Percentiles rank a stretch among this genome's conserved stretches.
These are phyloP conservation scores for Lacerta bilineata DNA, from an alignment of 2,797 vertebrate species.

Conservation along the genomic window DNA sequence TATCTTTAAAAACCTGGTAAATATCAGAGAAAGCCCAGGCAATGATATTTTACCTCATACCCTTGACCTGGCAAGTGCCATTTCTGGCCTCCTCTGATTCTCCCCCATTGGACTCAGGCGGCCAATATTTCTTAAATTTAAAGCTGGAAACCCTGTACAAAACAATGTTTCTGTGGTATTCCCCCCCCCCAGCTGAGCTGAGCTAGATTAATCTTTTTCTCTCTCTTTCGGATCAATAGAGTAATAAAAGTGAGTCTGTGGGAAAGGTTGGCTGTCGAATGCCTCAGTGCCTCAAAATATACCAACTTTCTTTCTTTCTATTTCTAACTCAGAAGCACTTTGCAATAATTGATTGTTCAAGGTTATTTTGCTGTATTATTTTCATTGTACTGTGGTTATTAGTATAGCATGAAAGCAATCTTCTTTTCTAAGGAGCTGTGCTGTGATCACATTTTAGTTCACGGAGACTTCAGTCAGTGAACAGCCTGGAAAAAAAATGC, in stretches of 20 bases:
- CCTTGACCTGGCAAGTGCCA: background rate
- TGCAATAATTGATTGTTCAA: conserved; percentile 4
- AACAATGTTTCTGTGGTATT: background rate
- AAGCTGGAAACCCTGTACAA: background rate
- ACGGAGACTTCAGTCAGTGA: background rate
- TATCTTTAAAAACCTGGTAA: background rate
- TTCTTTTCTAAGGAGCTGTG: background rate
- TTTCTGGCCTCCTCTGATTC: background rate
- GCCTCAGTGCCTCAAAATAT: conserved; percentile 1
- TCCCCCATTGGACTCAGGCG: background rate
- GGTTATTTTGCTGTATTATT: background rate
- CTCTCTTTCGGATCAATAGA: background rate
- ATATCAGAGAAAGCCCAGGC: background rate
- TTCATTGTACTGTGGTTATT: background rate
- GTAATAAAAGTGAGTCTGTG: conserved; percentile 15
- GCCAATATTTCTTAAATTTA: conserved; percentile 2
- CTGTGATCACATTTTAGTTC: conserved; percentile 1
- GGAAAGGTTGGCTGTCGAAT: background rate
- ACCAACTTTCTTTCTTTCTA: background rate
- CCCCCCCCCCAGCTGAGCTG: background rate
- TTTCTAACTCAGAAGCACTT: conserved; percentile 7
- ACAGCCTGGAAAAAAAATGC: background rate
- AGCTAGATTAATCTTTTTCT: background rate
- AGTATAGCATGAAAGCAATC: background rate
- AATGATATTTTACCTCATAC: background rate